Percentiles rank a stretch among this genome's conserved stretches.
Conservation (phyloP, 1,140 invertebrate genomes). For the Fopius arisanus region DNA sequence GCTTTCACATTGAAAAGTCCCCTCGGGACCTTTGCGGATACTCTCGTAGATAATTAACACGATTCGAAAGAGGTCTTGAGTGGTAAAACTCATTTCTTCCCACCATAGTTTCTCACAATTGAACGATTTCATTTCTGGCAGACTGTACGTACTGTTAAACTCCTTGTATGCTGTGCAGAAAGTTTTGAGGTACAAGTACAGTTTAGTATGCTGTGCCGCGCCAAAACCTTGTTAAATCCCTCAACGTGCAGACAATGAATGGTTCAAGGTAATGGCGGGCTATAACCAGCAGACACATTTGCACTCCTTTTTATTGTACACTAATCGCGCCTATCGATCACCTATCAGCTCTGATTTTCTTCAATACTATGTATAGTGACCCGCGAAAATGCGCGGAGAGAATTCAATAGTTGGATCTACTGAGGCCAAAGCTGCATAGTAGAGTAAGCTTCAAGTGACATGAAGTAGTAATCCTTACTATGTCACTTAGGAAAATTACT, state of each 20-base stretch:
- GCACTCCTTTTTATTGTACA: too few species aligned
- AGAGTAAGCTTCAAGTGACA: too few species aligned
- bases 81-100: neutral
- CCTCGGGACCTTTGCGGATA: neutral
- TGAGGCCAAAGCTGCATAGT: too few species aligned
- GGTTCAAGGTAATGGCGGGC: neutral
- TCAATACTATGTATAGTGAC: too few species aligned
- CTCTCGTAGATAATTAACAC: neutral
- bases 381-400: too few species aligned
- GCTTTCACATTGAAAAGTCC: neutral
- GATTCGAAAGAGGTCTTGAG: neutral
- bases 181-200: neutral
- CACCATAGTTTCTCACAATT: slow-evolving; percentile 1
- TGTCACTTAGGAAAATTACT: too few species aligned
- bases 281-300: neutral
- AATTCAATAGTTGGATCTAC: too few species aligned
- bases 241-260: neutral
- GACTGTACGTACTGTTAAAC: neutral
- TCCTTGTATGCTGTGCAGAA: neutral
- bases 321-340: too few species aligned
- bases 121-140: neutral
- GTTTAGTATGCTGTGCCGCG: neutral
- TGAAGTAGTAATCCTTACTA: too few species aligned
- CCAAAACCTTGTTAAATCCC: neutral
- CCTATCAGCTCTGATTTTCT: too few species aligned